Conservation (phyloP, 2,797 vertebrate species). For the Brachyalestes nurse region DNA sequence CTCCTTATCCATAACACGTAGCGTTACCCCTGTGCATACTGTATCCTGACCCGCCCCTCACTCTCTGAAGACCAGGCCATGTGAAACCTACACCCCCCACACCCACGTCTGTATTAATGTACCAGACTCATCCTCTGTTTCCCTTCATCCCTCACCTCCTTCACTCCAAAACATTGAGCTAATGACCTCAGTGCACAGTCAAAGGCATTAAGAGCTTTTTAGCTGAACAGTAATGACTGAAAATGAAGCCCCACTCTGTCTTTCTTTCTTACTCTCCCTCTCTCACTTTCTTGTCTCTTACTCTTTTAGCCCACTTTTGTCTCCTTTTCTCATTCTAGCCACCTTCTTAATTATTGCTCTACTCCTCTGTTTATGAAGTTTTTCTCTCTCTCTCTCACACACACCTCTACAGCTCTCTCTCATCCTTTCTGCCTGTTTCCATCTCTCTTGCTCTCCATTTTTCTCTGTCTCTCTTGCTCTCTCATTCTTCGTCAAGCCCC, state of each 20-base stretch:
- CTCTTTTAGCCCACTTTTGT: constrained; percentile 1
- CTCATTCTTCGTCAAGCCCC: constrained; percentile 4
- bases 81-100: constrained; percentile 13
- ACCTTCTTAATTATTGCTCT: not conserved
- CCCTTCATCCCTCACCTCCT: not conserved
- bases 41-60: not conserved
- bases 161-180: not conserved
- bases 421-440: not conserved
- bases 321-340: not conserved
- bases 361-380: not conserved
- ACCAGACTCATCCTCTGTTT: not conserved
- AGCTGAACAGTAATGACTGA: constrained; percentile 2
- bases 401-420: not conserved
- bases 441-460: not conserved
- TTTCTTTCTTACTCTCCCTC: not conserved
- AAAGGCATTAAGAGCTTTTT: constrained; percentile 26
- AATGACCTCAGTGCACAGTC: constrained; percentile 13
- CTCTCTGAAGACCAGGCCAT: not conserved
- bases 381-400: not conserved
- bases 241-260: not conserved
- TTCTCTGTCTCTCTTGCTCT: not conserved
- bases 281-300: not conserved
- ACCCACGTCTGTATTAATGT: constrained; percentile 9
- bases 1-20: constrained; percentile 23
- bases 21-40: not conserved